Conservation (phyloP, 2,797 vertebrate genomes). For the Denticeps clupeoides region DNA sequence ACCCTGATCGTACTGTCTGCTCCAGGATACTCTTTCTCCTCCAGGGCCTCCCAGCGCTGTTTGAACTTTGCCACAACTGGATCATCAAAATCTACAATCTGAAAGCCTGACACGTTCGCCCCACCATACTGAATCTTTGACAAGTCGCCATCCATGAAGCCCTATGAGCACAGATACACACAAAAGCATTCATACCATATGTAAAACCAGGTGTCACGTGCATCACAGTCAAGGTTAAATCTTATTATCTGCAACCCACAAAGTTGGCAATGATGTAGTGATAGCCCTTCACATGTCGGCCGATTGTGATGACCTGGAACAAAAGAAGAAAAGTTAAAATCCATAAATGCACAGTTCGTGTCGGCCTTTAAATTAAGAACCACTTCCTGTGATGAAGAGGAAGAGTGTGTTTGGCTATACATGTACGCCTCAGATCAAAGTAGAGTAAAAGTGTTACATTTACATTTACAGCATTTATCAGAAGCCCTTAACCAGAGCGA, state of each 20-base stretch:
- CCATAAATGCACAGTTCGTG: no score
- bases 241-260: conserved; percentile 49
- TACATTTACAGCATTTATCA: no score
- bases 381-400: no score
- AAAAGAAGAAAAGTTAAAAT: neutral
- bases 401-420: no score
- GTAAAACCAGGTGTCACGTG: neutral
- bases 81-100: conserved; percentile 98
- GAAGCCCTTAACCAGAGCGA: no score
- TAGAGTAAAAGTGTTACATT: no score
- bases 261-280: conserved; percentile 96
- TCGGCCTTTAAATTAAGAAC: no score
- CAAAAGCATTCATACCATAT: neutral
- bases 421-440: no score
- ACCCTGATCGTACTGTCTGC: conserved; percentile 73
- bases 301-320: conserved; percentile 89
- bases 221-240: no score
- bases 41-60: conserved; percentile 90
- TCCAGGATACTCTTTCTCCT: conserved; percentile 96
- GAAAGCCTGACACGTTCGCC: conserved; percentile 88
- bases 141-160: conserved; percentile 89
- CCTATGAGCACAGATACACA: conserved; percentile 49
- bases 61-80: conserved; percentile 93
- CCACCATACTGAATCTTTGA: conserved; percentile 96
- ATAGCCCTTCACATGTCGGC: conserved; percentile 91